A percentile compares a stretch with the other conserved stretches of the same genome.
Conservation (phyloP, 2,797 vertebrate species). For the Sylvilagus floridanus region DNA sequence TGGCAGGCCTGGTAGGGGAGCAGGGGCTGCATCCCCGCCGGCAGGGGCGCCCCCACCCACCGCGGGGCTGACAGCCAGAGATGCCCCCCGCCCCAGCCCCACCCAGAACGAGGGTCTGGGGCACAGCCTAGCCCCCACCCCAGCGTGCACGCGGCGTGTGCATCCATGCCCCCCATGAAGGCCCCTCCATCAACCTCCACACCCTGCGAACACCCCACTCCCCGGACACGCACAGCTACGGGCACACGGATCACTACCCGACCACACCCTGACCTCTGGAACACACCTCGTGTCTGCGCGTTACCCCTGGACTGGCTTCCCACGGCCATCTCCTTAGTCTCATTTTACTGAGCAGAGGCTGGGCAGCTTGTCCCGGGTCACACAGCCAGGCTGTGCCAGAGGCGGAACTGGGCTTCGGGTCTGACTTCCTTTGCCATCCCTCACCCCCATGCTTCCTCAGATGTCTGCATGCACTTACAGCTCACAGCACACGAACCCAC, state of each 20-base stretch:
- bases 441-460: rapidly evolving
- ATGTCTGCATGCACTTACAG: rapidly evolving
- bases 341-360: neutral
- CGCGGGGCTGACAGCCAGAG: constrained; percentile 89
- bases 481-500: rapidly evolving
- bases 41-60: constrained; percentile 41
- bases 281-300: rapidly evolving
- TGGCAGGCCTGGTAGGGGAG: constrained; percentile 97
- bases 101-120: neutral
- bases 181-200: neutral
- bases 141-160: neutral
- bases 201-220: neutral
- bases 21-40: constrained; percentile 88
- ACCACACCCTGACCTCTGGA: rapidly evolving
- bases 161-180: no score
- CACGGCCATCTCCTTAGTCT: neutral
- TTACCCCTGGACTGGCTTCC: neutral
- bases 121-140: neutral
- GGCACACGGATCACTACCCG: neutral
- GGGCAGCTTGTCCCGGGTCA: neutral
- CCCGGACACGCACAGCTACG: neutral
- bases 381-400: neutral
- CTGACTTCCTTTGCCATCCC: rapidly evolving
- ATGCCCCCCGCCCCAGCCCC: neutral
- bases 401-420: neutral